These are phyloP conservation scores for Timema podura DNA, from an alignment of 2,888 invertebrate species.

Conservation along the genomic window DNA sequence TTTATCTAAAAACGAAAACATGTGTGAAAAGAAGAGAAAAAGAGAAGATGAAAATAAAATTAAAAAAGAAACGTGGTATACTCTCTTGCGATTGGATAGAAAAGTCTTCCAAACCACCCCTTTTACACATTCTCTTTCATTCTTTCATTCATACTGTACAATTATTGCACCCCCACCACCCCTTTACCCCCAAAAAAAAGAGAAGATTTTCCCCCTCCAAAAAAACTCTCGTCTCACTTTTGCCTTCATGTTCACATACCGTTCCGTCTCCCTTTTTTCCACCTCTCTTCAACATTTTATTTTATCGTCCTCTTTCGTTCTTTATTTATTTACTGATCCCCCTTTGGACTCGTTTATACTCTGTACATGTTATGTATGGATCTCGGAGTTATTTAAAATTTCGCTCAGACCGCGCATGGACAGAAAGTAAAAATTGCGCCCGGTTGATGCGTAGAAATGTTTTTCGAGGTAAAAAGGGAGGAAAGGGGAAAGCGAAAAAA, in stretches of 20 bases:
- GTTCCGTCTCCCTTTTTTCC: conserved; percentile 5
- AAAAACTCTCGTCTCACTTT: conserved; percentile 14
- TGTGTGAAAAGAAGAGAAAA: conserved; percentile 1
- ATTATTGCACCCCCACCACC: no score
- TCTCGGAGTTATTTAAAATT: conserved; percentile 10
- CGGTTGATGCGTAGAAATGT: conserved; percentile 14
- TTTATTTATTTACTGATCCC: conserved; percentile 3
- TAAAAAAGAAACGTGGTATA: conserved; percentile 8
- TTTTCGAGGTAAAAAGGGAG: neutral
- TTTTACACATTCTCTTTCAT: conserved; percentile 5
- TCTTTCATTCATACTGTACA: neutral
- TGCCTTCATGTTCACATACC: conserved; percentile 2
- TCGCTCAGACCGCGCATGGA: neutral
- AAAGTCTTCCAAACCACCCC: conserved; percentile 11
- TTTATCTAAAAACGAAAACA: no score
- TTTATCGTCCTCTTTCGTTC: neutral
- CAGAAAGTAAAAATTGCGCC: conserved; percentile 11
- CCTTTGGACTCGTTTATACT: neutral
- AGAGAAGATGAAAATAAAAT: neutral
- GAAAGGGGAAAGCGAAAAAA: conserved; percentile 10
- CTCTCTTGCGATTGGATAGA: conserved; percentile 6
- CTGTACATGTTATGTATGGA: neutral
- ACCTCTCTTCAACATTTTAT: conserved; percentile 14
- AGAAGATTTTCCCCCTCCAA: no score
- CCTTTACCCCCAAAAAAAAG: no score